These are phyloP conservation scores for Lagopus leucura DNA, from an alignment of 2,113 vertebrate species.

Conservation along the genomic window DNA sequence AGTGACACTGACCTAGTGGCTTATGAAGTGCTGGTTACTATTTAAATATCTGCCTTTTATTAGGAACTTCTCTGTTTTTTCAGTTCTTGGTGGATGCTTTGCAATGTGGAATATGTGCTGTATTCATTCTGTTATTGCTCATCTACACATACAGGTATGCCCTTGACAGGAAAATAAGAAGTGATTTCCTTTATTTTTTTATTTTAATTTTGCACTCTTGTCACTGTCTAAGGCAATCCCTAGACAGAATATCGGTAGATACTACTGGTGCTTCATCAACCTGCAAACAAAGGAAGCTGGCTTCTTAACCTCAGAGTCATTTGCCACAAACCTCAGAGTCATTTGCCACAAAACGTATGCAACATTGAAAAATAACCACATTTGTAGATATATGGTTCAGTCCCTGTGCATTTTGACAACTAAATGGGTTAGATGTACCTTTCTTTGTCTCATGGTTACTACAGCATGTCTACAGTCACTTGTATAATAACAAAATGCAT, in stretches of 20 bases:
- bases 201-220: neutral
- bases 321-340: slow-evolving; percentile 5
- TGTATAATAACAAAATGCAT: slow-evolving; percentile 35
- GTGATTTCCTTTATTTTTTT: neutral
- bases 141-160: neutral
- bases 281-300: neutral
- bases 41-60: neutral
- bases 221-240: neutral
- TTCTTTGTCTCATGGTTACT: neutral
- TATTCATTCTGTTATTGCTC: neutral
- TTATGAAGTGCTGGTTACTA: neutral
- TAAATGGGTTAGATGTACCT: neutral
- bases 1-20: neutral
- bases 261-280: neutral
- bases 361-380: neutral
- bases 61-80: neutral
- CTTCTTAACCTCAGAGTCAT: slow-evolving; percentile 26
- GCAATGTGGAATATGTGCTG: neutral
- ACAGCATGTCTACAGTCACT: neutral
- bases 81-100: neutral
- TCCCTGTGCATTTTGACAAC: neutral
- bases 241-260: slow-evolving; percentile 33
- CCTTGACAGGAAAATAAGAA: neutral
- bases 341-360: neutral
- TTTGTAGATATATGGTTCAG: neutral